Evolutionary conservation across 2,113 vertebrate genomes (phyloP), one percentile per base, ranked within the genome.

Genomic region (Planiliza haematocheilus): DNA sequence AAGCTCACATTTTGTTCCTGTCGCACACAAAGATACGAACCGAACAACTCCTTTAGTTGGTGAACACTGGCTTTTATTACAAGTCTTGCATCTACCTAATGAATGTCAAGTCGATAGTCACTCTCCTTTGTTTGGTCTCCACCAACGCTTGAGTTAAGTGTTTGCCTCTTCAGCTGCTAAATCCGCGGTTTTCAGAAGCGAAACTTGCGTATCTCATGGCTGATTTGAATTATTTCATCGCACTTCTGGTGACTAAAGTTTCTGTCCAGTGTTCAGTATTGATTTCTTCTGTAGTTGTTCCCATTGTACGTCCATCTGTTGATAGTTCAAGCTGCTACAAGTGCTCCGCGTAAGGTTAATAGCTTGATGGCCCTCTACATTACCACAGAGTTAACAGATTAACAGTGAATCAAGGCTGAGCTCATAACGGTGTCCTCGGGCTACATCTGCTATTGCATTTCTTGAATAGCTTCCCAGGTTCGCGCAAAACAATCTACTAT

Each of bases 371-470:
- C 43, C n/a, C 14, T 45, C 14, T 45, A 8, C 7, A 16, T 45
- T 45, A 45, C 14, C 43, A 45, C 42, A 46, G 58, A 12, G 59
- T 53, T 8, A 46, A 63, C 34, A 48, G 42, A 41, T 48, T 63
- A 55, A 55, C 39, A 55, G 17, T 48, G 69, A 62, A 72, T 62
- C 69, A 16, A 49, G n/a, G 58, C 30, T 50, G 21, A 70, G 49
- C 37, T 70, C 46, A 61, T 46, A n/a, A 39, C 56, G 24, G 43
- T 39, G 55, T n/a, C 30, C 42, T 58, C 66, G 3, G 24, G 24
- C 24, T 30, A 30, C 24, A 5, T 30, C 24, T 5, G 24, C 24
- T 30, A 30, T 30, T 30, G 5, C 24, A 30, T 30, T 30, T 30
- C 24, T 30, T 30, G 24, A 30, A 30, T 30, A 30, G 24, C 24